Percentiles rank a stretch among this genome's conserved stretches.
Conservation (phyloP, 2,888 invertebrate genomes). For the Entomobrya proxima region DNA sequence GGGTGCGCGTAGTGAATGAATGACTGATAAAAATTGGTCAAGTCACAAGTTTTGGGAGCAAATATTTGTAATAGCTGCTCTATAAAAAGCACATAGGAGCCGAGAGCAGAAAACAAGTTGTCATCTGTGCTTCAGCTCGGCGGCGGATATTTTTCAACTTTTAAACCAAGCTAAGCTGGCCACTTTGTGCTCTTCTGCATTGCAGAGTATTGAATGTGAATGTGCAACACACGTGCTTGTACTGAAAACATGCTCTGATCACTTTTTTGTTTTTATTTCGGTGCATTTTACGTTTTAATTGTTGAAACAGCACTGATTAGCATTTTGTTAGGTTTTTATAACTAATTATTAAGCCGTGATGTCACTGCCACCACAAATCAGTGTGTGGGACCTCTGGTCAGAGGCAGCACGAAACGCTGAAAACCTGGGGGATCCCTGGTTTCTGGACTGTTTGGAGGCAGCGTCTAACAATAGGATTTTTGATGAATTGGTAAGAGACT, state of each 20-base stretch:
- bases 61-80: too few species aligned
- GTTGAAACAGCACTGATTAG: neutral
- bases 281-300: too few species aligned
- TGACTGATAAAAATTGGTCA: too few species aligned
- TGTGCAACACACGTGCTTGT: neutral
- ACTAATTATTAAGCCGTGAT: neutral
- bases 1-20: too few species aligned
- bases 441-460: conserved; percentile 62
- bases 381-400: conserved; percentile 65
- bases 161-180: too few species aligned
- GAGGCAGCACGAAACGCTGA: conserved; percentile 54
- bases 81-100: too few species aligned
- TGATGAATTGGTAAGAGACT: conserved; percentile 51
- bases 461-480: conserved; percentile 54
- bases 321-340: neutral
- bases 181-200: too few species aligned
- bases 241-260: too few species aligned
- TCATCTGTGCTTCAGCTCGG: neutral
- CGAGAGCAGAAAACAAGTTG: neutral
- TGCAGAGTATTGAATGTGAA: too few species aligned
- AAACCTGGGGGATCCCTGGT: conserved; percentile 54
- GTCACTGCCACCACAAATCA: neutral
- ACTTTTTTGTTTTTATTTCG: too few species aligned
- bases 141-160: neutral
- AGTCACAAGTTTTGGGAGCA: too few species aligned